Conservation (phyloP, 2,797 vertebrate species). For the Taenioides sp. region DNA sequence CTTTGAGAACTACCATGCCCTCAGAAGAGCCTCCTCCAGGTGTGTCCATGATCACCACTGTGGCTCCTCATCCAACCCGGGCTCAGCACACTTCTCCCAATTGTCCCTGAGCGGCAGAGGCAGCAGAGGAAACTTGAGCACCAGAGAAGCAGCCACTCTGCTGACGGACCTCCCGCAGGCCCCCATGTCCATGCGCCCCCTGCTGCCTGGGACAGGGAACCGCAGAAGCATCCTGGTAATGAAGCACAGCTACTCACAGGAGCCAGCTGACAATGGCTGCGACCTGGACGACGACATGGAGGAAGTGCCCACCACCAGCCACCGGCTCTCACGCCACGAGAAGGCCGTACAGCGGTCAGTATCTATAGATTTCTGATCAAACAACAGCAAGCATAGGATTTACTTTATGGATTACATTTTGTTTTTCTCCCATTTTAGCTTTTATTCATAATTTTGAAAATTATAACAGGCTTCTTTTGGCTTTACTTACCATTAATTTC, state of each 20-base stretch:
- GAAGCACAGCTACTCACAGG: conserved; percentile 99
- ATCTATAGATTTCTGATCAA: conserved; percentile 92
- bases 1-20: conserved; percentile 94
- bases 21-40: conserved; percentile 92
- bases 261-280: conserved; percentile 86
- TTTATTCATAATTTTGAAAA: conserved; percentile 39
- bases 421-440: conserved; percentile 53
- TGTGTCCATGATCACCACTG: conserved; percentile 98
- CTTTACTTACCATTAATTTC: conserved; percentile 43
- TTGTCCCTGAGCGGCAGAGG: conserved; percentile 68
- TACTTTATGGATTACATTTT: conserved; percentile 47
- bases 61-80: conserved; percentile 79
- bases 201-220: conserved; percentile 84
- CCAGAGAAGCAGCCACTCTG: conserved; percentile 84
- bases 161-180: conserved; percentile 87
- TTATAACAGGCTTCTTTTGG: conserved; percentile 54
- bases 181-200: conserved; percentile 84
- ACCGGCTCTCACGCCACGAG: conserved; percentile 95
- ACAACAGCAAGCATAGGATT: conserved; percentile 60
- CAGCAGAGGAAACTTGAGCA: conserved; percentile 88
- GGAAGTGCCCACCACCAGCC: conserved; percentile 97
- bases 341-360: conserved; percentile 99
- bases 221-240: conserved; percentile 96
- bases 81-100: conserved; percentile 71
- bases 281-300: conserved; percentile 97